Conservation (phyloP, 2,113 vertebrate genomes). For the Brachionichthys hirsutus region DNA sequence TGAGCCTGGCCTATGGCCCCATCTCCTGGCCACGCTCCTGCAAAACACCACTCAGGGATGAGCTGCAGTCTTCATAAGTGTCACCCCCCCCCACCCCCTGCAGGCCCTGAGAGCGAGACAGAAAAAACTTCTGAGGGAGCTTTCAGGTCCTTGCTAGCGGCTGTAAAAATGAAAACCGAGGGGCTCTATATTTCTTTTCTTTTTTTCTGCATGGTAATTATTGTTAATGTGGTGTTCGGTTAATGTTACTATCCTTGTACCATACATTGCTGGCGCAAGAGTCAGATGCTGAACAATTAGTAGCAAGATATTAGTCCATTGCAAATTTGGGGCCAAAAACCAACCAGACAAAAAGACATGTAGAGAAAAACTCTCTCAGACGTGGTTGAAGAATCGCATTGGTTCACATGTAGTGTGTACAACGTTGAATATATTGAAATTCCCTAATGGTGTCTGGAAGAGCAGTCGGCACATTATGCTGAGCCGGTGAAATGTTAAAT, state of each 20-base stretch:
- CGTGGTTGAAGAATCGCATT: conserved; percentile 27
- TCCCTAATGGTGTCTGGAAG: conserved; percentile 53
- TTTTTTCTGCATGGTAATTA: no score
- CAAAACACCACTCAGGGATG: conserved; percentile 43
- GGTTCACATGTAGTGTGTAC: conserved; percentile 17
- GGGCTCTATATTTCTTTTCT: no score
- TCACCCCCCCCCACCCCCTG: conserved; percentile 32
- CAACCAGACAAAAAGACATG: conserved; percentile 7
- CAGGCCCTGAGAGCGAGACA: conserved; percentile 1
- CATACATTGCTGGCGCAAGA: no score
- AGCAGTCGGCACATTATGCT: conserved; percentile 56
- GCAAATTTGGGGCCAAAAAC: no score
- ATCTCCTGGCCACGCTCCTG: conserved; percentile 70
- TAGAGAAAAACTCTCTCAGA: conserved; percentile 19
- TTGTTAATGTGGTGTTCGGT: no score
- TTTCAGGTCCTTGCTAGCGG: conserved; percentile 22
- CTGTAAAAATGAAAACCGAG: conserved; percentile 10
- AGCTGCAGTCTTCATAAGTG: conserved; percentile 15
- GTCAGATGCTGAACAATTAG: no score
- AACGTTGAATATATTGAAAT: conserved; percentile 49
- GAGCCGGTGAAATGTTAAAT: conserved; percentile 64
- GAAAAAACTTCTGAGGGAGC: conserved; percentile 19
- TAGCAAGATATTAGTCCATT: no score
- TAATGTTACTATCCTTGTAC: conserved; percentile 27
- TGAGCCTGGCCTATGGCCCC: conserved; percentile 73